A percentile compares a stretch with the other conserved stretches of the same genome.
These are phyloP conservation scores for Drosophila antonietae DNA, from an alignment of 2,888 invertebrate genomes.

Conservation along the genomic window DNA sequence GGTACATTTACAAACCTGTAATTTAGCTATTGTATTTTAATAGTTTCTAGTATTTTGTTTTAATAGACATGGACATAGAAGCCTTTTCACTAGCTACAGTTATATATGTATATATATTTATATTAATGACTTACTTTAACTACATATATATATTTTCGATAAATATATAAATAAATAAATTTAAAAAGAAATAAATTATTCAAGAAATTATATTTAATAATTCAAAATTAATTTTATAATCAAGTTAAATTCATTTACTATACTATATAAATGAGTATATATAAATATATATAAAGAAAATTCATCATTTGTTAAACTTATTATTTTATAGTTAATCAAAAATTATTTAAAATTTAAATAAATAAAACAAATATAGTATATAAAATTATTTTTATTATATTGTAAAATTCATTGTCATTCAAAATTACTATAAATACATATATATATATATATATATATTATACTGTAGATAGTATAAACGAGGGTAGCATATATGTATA, in stretches of 20 bases:
- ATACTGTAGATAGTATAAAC: not conserved
- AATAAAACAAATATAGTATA: not conserved
- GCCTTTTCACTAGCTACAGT: constrained; percentile 37
- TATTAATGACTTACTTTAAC: constrained; percentile 26
- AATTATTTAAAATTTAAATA: not conserved
- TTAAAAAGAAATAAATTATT: not conserved
- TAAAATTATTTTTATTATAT: too few relatives aligned
- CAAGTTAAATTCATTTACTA: not conserved
- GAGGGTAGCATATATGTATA: not conserved
- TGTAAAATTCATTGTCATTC: not conserved
- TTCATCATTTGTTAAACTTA: too few relatives aligned
- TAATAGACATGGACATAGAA: constrained; percentile 36
- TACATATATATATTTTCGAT: constrained; percentile 8
- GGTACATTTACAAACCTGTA: constrained; percentile 27
- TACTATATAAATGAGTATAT: too few relatives aligned
- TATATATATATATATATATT: not conserved
- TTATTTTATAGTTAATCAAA: too few relatives aligned
- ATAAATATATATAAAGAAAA: too few relatives aligned
- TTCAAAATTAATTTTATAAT: not conserved
- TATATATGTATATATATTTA: not conserved
- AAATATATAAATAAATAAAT: too few relatives aligned
- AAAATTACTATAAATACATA: not conserved
- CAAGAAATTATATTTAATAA: not conserved
- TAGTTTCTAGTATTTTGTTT: constrained; percentile 42
- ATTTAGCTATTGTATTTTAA: constrained; percentile 18